phyloP scores from a whole-genome alignment of 2,113 vertebrate species.

The Ophthalmolycus amberensis region DNA sequence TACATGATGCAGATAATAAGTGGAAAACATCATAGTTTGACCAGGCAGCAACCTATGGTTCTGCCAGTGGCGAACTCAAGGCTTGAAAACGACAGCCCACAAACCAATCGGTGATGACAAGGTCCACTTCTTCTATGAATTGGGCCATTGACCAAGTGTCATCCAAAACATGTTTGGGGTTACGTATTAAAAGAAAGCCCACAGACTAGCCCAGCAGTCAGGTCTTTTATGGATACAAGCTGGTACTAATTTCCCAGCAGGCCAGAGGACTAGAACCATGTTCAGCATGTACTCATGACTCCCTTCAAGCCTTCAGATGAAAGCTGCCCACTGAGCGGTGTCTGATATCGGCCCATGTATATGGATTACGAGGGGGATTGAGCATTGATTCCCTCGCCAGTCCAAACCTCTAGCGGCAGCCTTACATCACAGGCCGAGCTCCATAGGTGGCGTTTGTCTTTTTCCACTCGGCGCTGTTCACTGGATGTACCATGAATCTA shows the following conservation, averaged over 20 bases:
- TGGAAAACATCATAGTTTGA: too few relatives aligned
- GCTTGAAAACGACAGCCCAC: too few relatives aligned
- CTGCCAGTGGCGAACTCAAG: too few relatives aligned
- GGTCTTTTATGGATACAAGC: not conserved
- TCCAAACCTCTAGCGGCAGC: not conserved
- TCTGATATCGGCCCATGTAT: conserved; percentile 31
- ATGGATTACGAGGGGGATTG: conserved; percentile 24
- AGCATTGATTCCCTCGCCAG: conserved; percentile 24
- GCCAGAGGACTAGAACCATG: conserved; percentile 5
- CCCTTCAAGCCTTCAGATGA: conserved; percentile 8
- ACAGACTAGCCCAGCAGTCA: not conserved
- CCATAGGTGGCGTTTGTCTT: conserved; percentile 23
- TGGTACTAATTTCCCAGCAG: conserved; percentile 9
- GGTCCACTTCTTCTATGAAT: not conserved
- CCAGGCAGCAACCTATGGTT: too few relatives aligned
- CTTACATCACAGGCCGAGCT: conserved; percentile 8
- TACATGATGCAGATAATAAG: too few relatives aligned
- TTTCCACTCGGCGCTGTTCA: not conserved
- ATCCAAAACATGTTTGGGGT: not conserved
- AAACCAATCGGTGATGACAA: too few relatives aligned
- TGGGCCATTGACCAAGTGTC: not conserved
- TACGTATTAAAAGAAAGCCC: not conserved
- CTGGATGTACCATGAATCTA: not conserved
- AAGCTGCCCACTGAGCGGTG: conserved; percentile 3
- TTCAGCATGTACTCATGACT: conserved; percentile 18